These are phyloP conservation scores for Drosophila mimica DNA, from an alignment of 2,888 invertebrate species.

Conservation along the genomic window DNA sequence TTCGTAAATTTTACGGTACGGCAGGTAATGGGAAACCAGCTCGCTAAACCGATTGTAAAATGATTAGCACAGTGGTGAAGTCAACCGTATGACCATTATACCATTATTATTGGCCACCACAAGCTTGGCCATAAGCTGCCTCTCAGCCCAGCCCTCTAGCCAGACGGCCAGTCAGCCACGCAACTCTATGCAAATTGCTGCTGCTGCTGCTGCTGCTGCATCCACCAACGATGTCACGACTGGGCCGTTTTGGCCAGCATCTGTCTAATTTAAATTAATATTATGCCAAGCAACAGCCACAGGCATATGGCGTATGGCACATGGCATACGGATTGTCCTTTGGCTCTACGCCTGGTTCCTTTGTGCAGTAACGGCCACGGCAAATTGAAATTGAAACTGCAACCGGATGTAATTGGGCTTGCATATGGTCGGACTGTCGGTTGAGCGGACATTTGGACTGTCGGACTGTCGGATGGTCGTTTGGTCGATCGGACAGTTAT, in stretches of 20 bases:
- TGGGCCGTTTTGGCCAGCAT: conserved; percentile 45
- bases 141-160: neutral
- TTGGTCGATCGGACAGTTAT: conserved; percentile 4
- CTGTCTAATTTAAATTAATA: conserved; percentile 80
- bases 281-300: conserved; percentile 65
- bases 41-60: conserved; percentile 61
- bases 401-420: conserved; percentile 81
- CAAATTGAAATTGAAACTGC: conserved; percentile 81
- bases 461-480: conserved; percentile 13
- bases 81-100: conserved; percentile 48
- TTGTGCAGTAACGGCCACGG: conserved; percentile 35
- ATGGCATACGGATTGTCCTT: conserved; percentile 49
- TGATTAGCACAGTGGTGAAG: conserved; percentile 59
- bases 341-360: conserved; percentile 20
- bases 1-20: conserved; percentile 63
- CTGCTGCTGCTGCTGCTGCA: conserved; percentile 10
- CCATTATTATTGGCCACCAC: conserved; percentile 43
- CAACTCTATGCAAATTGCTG: conserved; percentile 32
- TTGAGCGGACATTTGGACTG: conserved; percentile 18
- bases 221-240: conserved; percentile 24
- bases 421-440: conserved; percentile 61
- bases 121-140: conserved; percentile 47
- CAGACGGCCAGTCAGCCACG: neutral
- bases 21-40: conserved; percentile 20
- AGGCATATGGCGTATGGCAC: conserved; percentile 23